phyloP scores from a whole-genome alignment of 2,888 invertebrate genomes.

The Eumacrocentrus americanus region DNA sequence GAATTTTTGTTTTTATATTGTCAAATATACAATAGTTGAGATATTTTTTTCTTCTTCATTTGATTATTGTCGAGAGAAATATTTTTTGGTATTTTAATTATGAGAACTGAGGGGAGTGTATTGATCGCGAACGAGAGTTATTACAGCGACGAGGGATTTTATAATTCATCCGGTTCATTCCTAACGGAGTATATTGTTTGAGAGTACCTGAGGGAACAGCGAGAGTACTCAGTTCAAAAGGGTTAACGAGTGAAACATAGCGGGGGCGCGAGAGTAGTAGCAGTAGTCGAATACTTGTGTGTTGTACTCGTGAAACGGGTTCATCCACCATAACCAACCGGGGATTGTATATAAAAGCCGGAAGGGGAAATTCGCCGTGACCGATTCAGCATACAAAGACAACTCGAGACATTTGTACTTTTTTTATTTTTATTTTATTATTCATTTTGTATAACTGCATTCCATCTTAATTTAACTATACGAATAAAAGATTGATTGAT shows the following conservation, averaged over 20 bases:
- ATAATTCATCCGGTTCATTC: conserved; percentile 1
- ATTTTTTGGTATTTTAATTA: no score
- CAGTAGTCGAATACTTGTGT: neutral
- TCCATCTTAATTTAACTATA: no score
- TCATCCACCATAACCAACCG: conserved; percentile 28
- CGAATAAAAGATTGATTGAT: no score
- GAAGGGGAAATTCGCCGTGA: conserved; percentile 30
- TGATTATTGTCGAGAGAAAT: no score
- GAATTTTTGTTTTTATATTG: no score
- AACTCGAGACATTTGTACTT: neutral
- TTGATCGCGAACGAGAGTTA: neutral
- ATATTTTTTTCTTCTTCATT: no score
- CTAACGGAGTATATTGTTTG: conserved; percentile 1
- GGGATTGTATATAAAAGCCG: conserved; percentile 25
- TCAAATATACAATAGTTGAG: no score
- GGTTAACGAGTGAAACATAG: conserved; percentile 26
- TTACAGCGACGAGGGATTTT: neutral
- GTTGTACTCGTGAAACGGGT: conserved; percentile 14
- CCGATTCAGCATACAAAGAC: conserved; percentile 14
- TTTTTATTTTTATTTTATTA: neutral
- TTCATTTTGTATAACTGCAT: no score
- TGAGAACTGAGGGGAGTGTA: no score
- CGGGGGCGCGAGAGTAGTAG: conserved; percentile 7
- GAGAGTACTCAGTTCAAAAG: conserved; percentile 25
- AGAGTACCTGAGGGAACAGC: conserved; percentile 20